phyloP scores from a whole-genome alignment of 2,888 invertebrate genomes.

The Phyto melanocephala region DNA sequence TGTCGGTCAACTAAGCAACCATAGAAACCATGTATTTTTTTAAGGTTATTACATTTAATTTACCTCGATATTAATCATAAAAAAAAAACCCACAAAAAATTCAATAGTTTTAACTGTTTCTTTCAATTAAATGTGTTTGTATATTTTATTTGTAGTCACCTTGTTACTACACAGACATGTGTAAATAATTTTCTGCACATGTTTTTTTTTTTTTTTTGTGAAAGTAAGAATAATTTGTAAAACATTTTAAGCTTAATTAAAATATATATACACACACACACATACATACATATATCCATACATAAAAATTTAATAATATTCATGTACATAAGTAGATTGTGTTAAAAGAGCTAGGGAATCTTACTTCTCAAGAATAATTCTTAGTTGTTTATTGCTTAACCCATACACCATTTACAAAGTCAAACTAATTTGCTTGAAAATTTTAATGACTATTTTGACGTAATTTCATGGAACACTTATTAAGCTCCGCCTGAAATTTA shows the following conservation, averaged over 20 bases:
- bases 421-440: no score
- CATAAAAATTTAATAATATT: background rate
- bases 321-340: no score
- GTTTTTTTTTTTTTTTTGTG: no score
- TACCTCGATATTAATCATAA: no score
- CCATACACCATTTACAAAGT: background rate
- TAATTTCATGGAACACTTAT: no score
- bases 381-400: background rate
- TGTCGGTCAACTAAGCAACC: no score
- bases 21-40: no score
- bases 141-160: background rate
- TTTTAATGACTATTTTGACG: no score
- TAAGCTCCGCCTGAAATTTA: no score
- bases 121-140: no score
- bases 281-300: background rate
- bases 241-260: conserved; percentile 48
- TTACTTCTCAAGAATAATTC: background rate
- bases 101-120: background rate
- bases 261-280: conserved; percentile 12
- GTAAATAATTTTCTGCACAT: background rate
- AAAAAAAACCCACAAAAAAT: no score
- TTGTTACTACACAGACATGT: background rate
- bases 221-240: conserved; percentile 23
- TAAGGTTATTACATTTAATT: no score
- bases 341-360: background rate